These are phyloP conservation scores for honey bee (Apis mellifera) DNA, from an alignment of 1,140 invertebrate genomes.

Conservation along the genomic window Amel_HAv3.1 CM009942.2:10740501-10741000, in stretches of 20 bases:
- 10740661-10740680: conserved; percentile 34
- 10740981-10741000: conserved; percentile 14
- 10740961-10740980: conserved; percentile 25
- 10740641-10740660: not conserved
- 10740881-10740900: conserved; percentile 79
- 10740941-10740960: conserved; percentile 47
- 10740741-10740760: conserved; percentile 26
- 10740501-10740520: not conserved
- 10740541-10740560: not conserved
- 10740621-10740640: conserved; percentile 45
- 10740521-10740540: not conserved
- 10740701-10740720: conserved; percentile 23
- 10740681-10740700: conserved; percentile 32
- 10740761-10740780: not conserved
- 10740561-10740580: not conserved
- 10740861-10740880: conserved; percentile 74
- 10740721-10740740: conserved; percentile 41
- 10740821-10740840: conserved; percentile 48
- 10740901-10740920: conserved; percentile 75
- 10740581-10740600: not conserved
- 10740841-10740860: conserved; percentile 63
- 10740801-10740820: not conserved
- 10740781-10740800: not conserved
- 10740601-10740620: conserved; percentile 15
- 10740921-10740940: conserved; percentile 66